These are phyloP conservation scores for Sebastolobus alascanus DNA, from an alignment of 2,797 vertebrate genomes.

Conservation along the genomic window DNA sequence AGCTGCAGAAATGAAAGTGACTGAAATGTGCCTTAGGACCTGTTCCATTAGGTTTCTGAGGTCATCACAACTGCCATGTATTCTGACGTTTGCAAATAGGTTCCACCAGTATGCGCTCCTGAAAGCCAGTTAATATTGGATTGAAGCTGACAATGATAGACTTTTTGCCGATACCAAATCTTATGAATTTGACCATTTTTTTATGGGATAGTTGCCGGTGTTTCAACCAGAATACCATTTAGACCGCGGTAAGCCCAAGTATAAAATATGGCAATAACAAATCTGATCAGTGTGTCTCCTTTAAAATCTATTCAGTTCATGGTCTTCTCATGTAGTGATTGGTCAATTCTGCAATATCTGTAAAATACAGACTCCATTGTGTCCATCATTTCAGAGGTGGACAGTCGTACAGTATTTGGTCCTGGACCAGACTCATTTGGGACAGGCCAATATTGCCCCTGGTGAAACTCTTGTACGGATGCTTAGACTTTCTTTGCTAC, in stretches of 20 bases:
- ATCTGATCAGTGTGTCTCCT: neutral
- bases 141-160: neutral
- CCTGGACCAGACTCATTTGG: neutral
- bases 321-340: neutral
- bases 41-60: neutral
- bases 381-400: neutral
- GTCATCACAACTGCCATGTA: conserved; percentile 8
- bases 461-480: neutral
- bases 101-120: neutral
- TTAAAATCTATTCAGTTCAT: neutral
- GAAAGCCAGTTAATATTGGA: neutral
- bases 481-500: conserved; percentile 2
- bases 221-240: neutral
- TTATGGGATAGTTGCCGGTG: neutral
- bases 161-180: neutral
- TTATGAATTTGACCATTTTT: neutral
- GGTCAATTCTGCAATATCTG: neutral
- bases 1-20: neutral
- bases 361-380: too few species aligned
- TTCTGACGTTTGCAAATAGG: neutral
- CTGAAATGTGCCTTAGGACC: conserved; percentile 27
- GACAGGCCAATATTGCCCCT: neutral
- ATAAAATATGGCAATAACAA: neutral
- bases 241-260: neutral
- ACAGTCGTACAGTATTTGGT: neutral